Percentiles rank a stretch among this genome's conserved stretches.
These are phyloP conservation scores for Trisateles emortualis DNA, from an alignment of 2,888 invertebrate species.

Conservation along the genomic window DNA sequence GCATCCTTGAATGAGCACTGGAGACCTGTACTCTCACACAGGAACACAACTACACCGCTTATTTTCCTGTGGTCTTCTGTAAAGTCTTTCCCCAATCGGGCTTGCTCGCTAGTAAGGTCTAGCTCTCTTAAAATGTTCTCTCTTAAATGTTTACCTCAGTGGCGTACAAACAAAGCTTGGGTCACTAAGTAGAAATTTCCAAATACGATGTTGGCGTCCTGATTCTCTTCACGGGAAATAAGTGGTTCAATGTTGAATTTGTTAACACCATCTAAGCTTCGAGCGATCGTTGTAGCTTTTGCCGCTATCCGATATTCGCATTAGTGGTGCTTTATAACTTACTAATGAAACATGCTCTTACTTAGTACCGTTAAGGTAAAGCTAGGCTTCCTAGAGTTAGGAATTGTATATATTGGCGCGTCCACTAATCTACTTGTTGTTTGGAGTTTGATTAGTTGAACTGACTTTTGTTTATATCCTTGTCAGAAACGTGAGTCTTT, in stretches of 20 bases:
- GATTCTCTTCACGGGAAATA: constrained; percentile 5
- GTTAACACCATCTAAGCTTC: constrained; percentile 38
- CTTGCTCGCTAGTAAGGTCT: too few relatives aligned
- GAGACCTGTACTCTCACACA: too few relatives aligned
- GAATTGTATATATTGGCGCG: not conserved
- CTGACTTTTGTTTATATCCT: not conserved
- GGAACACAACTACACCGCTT: too few relatives aligned
- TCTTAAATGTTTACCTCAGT: too few relatives aligned
- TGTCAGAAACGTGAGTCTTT: too few relatives aligned
- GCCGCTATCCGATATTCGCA: constrained; percentile 66
- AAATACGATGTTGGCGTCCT: constrained; percentile 6
- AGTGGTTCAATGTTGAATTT: constrained; percentile 37
- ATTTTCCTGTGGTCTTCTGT: too few relatives aligned
- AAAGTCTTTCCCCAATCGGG: too few relatives aligned
- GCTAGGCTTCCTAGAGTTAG: not conserved
- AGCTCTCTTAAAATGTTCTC: too few relatives aligned
- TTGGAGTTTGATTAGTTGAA: not conserved
- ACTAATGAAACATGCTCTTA: constrained; percentile 45
- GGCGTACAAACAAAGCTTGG: not conserved
- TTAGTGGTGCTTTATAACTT: constrained; percentile 61
- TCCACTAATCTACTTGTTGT: not conserved
- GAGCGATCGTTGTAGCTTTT: constrained; percentile 24
- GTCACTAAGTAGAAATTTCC: constrained; percentile 2
- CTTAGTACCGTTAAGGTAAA: constrained; percentile 41
- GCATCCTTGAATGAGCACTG: too few relatives aligned